Conservation (phyloP, 2,797 vertebrate genomes). For the Valencia hispanica region DNA sequence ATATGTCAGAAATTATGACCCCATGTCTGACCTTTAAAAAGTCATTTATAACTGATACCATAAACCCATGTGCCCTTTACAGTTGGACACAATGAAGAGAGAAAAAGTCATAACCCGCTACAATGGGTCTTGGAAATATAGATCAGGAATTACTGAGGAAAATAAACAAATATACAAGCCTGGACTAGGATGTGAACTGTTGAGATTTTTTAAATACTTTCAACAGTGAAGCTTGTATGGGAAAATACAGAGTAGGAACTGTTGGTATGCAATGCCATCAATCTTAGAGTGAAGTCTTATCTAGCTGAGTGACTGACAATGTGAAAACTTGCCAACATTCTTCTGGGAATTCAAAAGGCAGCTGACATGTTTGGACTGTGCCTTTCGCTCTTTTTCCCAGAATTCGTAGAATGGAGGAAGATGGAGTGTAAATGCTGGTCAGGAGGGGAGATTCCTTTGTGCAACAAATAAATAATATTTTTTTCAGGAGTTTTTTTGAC, state of each 20-base stretch:
- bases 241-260: constrained; percentile 74
- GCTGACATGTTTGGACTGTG: constrained; percentile 74
- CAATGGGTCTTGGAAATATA: constrained; percentile 37
- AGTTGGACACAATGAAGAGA: constrained; percentile 3
- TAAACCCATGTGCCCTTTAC: constrained; percentile 11
- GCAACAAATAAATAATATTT: constrained; percentile 46
- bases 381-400: constrained; percentile 54
- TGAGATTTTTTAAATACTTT: constrained; percentile 65
- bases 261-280: constrained; percentile 70
- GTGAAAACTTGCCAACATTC: constrained; percentile 78
- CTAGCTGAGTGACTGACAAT: constrained; percentile 67
- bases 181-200: constrained; percentile 64
- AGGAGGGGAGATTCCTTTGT: constrained; percentile 64
- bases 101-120: constrained; percentile 21
- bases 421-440: constrained; percentile 53
- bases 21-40: not conserved
- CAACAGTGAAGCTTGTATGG: constrained; percentile 58
- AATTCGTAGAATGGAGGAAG: constrained; percentile 61
- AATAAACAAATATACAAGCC: constrained; percentile 48
- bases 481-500: constrained; percentile 29
- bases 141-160: constrained; percentile 30
- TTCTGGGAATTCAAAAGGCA: constrained; percentile 69
- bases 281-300: constrained; percentile 75
- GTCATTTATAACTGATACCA: not conserved
- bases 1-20: constrained; percentile 6